These are phyloP conservation scores for Drosophila grimshawi DNA, from an alignment of 1,140 invertebrate genomes.

Conservation along the genomic window DNA sequence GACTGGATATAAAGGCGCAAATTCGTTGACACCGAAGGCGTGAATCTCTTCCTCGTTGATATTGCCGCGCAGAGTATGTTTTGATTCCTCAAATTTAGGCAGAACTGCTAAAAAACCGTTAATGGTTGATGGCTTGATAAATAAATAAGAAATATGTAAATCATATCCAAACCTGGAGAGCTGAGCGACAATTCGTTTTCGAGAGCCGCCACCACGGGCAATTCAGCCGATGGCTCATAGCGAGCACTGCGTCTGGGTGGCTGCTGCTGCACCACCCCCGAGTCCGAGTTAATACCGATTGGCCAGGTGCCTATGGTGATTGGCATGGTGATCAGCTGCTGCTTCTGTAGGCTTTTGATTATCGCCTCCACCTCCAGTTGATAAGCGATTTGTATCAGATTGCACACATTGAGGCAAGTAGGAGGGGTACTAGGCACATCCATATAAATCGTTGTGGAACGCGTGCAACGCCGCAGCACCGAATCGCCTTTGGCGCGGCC, in stretches of 20 bases:
- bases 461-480: slow-evolving; percentile 84
- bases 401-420: slow-evolving; percentile 88
- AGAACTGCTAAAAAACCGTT: slow-evolving; percentile 32
- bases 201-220: slow-evolving; percentile 58
- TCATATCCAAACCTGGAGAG: slow-evolving; percentile 49
- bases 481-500: slow-evolving; percentile 83
- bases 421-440: slow-evolving; percentile 89
- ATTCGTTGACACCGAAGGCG: slow-evolving; percentile 71
- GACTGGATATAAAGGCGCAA: slow-evolving; percentile 79
- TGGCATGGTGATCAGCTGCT: slow-evolving; percentile 85
- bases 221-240: slow-evolving; percentile 55
- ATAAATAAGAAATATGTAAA: too few species aligned
- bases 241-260: slow-evolving; percentile 64
- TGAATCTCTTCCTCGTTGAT: slow-evolving; percentile 79
- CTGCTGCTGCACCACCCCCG: slow-evolving; percentile 67
- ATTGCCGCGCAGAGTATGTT: slow-evolving; percentile 65
- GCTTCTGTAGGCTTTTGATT: slow-evolving; percentile 83
- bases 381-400: slow-evolving; percentile 88
- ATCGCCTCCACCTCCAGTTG: slow-evolving; percentile 86
- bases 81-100: slow-evolving; percentile 70
- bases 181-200: slow-evolving; percentile 33
- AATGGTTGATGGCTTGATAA: too few species aligned
- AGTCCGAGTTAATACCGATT: slow-evolving; percentile 26
- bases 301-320: slow-evolving; percentile 87
- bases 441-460: slow-evolving; percentile 81